Evolutionary conservation across 2,797 vertebrate species (phyloP).

Genomic region (Scomberomorus guttatus): DNA sequence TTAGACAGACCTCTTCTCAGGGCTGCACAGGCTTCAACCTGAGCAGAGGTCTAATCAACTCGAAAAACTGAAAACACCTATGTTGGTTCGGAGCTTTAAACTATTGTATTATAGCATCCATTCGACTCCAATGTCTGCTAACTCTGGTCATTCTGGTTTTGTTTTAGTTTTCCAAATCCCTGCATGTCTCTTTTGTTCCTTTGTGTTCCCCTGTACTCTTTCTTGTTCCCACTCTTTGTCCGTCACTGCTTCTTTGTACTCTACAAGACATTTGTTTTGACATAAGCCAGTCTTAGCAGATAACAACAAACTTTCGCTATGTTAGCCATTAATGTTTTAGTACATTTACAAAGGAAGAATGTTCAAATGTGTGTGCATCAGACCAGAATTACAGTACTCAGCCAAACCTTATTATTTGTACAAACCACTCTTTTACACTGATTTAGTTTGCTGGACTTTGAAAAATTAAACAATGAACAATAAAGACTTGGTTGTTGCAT

Average conservation of each 20-base stretch:
- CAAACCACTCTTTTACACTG: background rate
- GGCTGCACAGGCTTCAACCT: background rate
- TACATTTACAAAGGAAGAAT: background rate
- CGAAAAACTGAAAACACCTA: conserved; percentile 17
- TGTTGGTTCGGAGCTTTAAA: background rate
- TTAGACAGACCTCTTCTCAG: background rate
- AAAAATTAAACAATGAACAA: background rate
- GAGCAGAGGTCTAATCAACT: conserved; percentile 19
- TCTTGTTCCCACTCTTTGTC: background rate
- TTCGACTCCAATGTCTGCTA: background rate
- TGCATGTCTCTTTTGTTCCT: background rate
- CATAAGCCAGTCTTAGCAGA: conserved; percentile 20
- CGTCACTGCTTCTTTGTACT: conserved; percentile 24
- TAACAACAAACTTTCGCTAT: conserved; percentile 27
- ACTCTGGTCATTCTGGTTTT: background rate
- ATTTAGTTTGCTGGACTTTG: background rate
- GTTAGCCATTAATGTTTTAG: conserved; percentile 8
- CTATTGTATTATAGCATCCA: background rate
- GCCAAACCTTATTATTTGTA: background rate
- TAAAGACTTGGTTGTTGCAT: background rate
- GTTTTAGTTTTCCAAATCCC: background rate
- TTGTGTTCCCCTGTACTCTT: background rate
- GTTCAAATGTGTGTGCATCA: no score
- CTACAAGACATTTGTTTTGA: conserved; percentile 39
- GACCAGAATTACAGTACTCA: background rate